Base-by-base conservation (phyloP, 2,113 vertebrate species). In the Phaethon lepturus region DNA sequence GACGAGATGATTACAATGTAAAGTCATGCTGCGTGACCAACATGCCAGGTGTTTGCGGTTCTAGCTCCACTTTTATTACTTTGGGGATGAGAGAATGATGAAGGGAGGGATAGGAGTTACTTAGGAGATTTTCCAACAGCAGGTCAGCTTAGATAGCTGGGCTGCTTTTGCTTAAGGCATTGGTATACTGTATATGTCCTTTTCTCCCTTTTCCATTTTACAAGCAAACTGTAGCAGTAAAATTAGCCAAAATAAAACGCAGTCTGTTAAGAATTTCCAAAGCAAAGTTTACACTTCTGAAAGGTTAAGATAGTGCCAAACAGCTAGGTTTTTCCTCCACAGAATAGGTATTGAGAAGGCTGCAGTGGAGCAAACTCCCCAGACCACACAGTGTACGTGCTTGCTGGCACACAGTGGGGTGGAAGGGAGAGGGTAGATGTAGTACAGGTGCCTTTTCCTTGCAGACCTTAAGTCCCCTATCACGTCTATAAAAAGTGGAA, bases 1-100 rank as follows among this genome's bases (percentile, higher is more conserved):
- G 95, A 97, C 59, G 45, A 92, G 97, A 96, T 98, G 97, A 98
- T 98, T 98, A 97, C 90, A 98, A 97, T 90, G 86, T 96, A 96
- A 98, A 97, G 87, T 94, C 93, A 93, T 77, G 78, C 94, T 96
- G 96, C 93, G 86, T 98, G 97, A 97, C 97, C 98, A 97, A 50
- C 86, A 49, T 97, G 94, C 96, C 97, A 98, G 98, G 97, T 98
- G 95, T 97, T 95, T 56, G 14, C 94, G 97, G 95, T 95, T 98
- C 94, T 93, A 97, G 96, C 71, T 97, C 86, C 68, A 74, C 84
- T 93, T 90, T 95, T 97, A 92, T 95, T 97, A 66, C 95, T 98
- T 97, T 55, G 62, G 71, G 96, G 94, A 96, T 87, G 24, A 93
- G 92, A 91, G 50, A 95, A 88, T 75, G 79, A 96, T 74, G 81